Conservation (phyloP, 2,888 invertebrate species). For the Lasioglossum pauxillum region DNA sequence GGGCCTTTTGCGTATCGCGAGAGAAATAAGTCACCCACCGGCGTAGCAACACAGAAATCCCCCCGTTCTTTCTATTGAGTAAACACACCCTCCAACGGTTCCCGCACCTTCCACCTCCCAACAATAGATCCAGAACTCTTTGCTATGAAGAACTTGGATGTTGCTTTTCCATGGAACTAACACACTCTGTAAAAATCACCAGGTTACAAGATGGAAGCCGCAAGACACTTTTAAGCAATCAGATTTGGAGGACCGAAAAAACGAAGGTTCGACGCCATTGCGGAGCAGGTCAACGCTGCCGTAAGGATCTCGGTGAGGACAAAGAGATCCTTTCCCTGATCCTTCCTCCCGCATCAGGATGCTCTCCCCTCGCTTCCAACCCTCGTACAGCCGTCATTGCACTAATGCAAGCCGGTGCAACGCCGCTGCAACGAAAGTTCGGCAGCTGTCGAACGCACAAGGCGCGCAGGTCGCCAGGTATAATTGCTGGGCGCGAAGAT, state of each 20-base stretch:
- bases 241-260: neutral
- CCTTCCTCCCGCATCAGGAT: conserved; percentile 61
- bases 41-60: conserved; percentile 51
- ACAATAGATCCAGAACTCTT: neutral
- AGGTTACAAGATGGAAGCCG: neutral
- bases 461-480: neutral
- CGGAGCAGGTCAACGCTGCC: conserved; percentile 75
- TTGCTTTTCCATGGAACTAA: neutral
- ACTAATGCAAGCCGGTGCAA: conserved; percentile 58
- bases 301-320: conserved; percentile 73
- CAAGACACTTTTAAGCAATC: neutral
- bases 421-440: conserved; percentile 49
- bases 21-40: conserved; percentile 75
- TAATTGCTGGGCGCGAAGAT: conserved; percentile 19
- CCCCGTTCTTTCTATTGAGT: neutral
- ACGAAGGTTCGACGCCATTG: conserved; percentile 70
- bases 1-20: conserved; percentile 69
- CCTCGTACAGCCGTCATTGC: conserved; percentile 66
- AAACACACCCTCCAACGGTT: neutral
- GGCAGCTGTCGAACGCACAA: conserved; percentile 63
- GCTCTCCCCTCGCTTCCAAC: conserved; percentile 33
- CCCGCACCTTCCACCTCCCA: neutral
- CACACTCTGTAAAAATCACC: neutral
- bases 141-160: neutral
- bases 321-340: conserved; percentile 74